A percentile compares a stretch with the other conserved stretches of the same genome.
Conservation (phyloP, 2,888 invertebrate species). For the Ormyrus pomaceus region DNA sequence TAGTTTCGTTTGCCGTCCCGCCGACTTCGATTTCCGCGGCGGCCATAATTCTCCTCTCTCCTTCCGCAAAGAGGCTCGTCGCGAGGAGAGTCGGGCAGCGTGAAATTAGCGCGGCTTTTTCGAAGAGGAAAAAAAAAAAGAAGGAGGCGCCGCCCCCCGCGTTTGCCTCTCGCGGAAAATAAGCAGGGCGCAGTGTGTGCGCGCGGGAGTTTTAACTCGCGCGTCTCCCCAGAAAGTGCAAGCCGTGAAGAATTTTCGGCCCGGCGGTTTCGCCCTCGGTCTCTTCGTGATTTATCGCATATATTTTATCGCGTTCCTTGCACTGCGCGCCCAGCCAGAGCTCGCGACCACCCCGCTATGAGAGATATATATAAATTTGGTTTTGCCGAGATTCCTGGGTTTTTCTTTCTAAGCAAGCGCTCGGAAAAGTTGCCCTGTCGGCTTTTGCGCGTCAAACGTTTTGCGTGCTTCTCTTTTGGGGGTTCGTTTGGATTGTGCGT, state of each 20-base stretch:
- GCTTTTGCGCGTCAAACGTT: slow-evolving; percentile 11
- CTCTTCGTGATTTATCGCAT: slow-evolving; percentile 37
- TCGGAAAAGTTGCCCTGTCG: slow-evolving; percentile 26
- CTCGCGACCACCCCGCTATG: too few species aligned
- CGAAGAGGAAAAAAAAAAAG: not conserved
- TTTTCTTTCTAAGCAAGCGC: slow-evolving; percentile 1
- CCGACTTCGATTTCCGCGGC: not conserved
- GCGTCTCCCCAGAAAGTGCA: slow-evolving; percentile 16
- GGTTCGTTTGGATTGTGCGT: too few species aligned
- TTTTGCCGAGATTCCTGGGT: slow-evolving; percentile 33
- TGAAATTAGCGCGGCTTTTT: slow-evolving; percentile 33
- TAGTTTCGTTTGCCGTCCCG: not conserved
- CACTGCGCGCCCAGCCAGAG: slow-evolving; percentile 15
- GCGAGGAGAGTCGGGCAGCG: not conserved
- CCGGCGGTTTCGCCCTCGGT: slow-evolving; percentile 1
- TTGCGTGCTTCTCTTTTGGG: not conserved
- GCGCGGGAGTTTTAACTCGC: too few species aligned
- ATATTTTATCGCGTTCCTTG: slow-evolving; percentile 35
- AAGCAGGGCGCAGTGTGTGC: not conserved
- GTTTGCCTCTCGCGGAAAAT: not conserved
- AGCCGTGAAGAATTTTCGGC: slow-evolving; percentile 39
- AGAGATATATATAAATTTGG: slow-evolving; percentile 39
- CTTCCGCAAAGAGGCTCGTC: not conserved
- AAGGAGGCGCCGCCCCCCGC: not conserved
- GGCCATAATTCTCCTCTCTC: slow-evolving; percentile 20